Evolutionary conservation across 2,797 vertebrate genomes (phyloP).

Genomic region (Dendrocincla fuliginosa): DNA sequence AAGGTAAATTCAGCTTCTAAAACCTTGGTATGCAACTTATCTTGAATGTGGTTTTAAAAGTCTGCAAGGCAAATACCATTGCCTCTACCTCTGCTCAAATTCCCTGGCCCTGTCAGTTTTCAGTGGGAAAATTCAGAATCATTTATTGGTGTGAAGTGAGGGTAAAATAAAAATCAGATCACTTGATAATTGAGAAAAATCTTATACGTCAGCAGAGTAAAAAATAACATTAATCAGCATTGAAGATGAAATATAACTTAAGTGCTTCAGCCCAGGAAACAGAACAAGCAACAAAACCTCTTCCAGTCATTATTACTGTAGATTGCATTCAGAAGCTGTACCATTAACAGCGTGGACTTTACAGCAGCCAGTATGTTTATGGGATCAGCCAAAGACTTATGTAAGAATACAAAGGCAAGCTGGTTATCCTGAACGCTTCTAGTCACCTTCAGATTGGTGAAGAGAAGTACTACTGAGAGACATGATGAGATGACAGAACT

Average conservation of each 20-base stretch:
- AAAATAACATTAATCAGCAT: background rate
- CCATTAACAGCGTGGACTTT: background rate
- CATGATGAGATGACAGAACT: background rate
- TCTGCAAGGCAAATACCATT: background rate
- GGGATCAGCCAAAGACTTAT: conserved; percentile 46
- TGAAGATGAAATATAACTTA: conserved; percentile 1
- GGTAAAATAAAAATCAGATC: background rate
- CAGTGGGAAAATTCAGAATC: background rate
- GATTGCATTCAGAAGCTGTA: background rate
- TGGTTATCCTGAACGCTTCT: background rate
- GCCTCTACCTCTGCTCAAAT: background rate
- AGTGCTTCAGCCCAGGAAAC: background rate
- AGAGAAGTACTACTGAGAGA: background rate
- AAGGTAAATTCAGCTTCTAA: background rate
- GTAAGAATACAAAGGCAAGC: background rate
- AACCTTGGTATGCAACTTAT: background rate
- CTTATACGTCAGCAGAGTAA: background rate
- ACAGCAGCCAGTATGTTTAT: background rate
- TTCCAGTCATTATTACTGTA: background rate
- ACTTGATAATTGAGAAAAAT: background rate
- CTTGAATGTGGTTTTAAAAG: background rate
- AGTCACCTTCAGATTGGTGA: background rate
- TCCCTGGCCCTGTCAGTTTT: background rate
- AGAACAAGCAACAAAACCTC: conserved; percentile 24
- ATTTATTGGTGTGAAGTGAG: background rate